Conservation (phyloP, 2,888 invertebrate species). For the Amblyjoppa fuscipennis region DNA sequence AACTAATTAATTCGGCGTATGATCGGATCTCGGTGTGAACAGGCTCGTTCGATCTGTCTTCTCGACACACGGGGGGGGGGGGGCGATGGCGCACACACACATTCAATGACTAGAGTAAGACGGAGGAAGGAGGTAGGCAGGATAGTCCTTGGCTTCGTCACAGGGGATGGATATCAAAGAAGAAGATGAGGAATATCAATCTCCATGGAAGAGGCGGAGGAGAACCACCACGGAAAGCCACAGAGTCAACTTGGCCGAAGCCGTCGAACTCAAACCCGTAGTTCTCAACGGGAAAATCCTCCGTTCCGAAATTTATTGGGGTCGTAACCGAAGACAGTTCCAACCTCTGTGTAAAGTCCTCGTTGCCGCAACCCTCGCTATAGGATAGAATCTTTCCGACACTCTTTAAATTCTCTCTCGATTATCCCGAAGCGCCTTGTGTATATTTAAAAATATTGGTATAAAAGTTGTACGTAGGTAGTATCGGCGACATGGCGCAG, state of each 20-base stretch:
- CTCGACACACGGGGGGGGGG: conserved; percentile 68
- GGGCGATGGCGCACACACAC: conserved; percentile 43
- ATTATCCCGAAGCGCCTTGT: neutral
- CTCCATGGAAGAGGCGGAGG: conserved; percentile 72
- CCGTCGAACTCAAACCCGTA: conserved; percentile 75
- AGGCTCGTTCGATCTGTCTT: conserved; percentile 82
- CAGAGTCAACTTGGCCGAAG: conserved; percentile 73
- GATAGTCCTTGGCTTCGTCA: conserved; percentile 67
- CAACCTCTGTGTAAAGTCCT: conserved; percentile 46
- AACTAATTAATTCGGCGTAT: conserved; percentile 81
- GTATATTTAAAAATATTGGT: neutral
- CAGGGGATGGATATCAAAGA: conserved; percentile 82
- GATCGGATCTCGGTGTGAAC: conserved; percentile 81
- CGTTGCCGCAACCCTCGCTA: conserved; percentile 20
- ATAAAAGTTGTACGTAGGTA: conserved; percentile 37
- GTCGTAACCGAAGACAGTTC: conserved; percentile 70
- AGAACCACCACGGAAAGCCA: conserved; percentile 71
- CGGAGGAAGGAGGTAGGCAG: conserved; percentile 58
- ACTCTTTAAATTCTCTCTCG: conserved; percentile 47
- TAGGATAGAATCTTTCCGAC: conserved; percentile 44
- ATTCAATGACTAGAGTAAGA: conserved; percentile 58
- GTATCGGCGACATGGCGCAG: conserved; percentile 53
- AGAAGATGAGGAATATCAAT: conserved; percentile 84
- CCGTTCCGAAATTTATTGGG: conserved; percentile 82
- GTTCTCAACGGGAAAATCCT: conserved; percentile 84